Evolutionary conservation across 1,140 invertebrate genomes (phyloP).

Genomic region (Drosophila ironensis): DNA sequence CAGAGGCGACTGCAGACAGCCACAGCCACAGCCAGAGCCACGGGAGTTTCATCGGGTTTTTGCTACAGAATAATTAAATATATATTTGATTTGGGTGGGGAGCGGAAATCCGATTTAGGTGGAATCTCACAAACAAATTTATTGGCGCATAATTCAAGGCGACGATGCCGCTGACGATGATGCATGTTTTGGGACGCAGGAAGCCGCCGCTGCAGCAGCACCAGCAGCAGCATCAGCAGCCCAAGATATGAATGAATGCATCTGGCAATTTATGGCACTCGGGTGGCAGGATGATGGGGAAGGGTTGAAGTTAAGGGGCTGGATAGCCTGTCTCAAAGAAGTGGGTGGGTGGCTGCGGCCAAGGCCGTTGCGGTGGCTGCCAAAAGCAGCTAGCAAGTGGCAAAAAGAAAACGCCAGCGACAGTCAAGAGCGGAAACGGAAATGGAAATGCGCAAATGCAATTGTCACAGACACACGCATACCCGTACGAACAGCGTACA

Average conservation of each 20-base stretch:
- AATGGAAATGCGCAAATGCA: slow-evolving; percentile 66
- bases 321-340: neutral
- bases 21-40: neutral
- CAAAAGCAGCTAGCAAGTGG: slow-evolving; percentile 35
- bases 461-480: slow-evolving; percentile 48
- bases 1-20: neutral
- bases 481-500: neutral
- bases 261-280: slow-evolving; percentile 55
- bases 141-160: slow-evolving; percentile 70
- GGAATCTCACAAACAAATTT: slow-evolving; percentile 57
- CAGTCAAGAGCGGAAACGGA: slow-evolving; percentile 51
- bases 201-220: too few relatives aligned
- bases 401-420: slow-evolving; percentile 36
- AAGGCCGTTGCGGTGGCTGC: slow-evolving; percentile 47
- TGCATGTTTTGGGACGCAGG: slow-evolving; percentile 38
- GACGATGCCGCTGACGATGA: slow-evolving; percentile 54
- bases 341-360: slow-evolving; percentile 17
- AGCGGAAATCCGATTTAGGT: slow-evolving; percentile 26
- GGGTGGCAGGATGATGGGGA: neutral
- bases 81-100: neutral
- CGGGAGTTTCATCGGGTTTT: neutral
- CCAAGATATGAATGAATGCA: slow-evolving; percentile 61
- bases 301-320: neutral
- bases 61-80: slow-evolving; percentile 36
- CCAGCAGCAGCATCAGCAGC: too few relatives aligned